phyloP scores from a whole-genome alignment of 1,140 invertebrate species.

The Spodoptera litura region DNA sequence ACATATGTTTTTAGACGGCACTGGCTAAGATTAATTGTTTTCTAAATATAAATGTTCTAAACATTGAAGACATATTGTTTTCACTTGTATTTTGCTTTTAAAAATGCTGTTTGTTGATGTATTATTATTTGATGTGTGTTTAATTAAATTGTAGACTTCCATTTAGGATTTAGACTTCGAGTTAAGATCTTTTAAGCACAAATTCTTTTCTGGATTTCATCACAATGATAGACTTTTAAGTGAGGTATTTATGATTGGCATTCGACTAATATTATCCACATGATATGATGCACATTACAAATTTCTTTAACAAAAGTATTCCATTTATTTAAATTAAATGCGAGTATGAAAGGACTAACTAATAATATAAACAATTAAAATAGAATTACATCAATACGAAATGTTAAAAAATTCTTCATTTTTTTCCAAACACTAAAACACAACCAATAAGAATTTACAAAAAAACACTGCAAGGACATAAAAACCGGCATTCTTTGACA shows the following conservation, averaged over 20 bases:
- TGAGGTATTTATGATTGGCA: too few species aligned
- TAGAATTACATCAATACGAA: background rate
- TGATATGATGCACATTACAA: too few species aligned
- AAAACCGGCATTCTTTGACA: conserved; percentile 21
- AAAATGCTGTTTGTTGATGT: background rate
- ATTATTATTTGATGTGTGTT: background rate
- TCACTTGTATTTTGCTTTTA: conserved; percentile 5
- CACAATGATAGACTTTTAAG: too few species aligned
- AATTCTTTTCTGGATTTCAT: too few species aligned
- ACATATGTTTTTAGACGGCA: conserved; percentile 8
- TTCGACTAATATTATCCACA: too few species aligned
- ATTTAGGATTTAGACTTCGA: too few species aligned
- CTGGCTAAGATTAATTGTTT: conserved; percentile 29
- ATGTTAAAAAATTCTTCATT: background rate
- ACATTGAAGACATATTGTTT: conserved; percentile 37
- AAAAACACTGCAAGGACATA: conserved; percentile 30
- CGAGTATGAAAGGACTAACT: too few species aligned
- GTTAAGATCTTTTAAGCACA: too few species aligned
- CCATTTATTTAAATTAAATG: too few species aligned
- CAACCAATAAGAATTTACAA: conserved; percentile 8
- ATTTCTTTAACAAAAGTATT: too few species aligned
- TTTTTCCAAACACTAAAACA: background rate
- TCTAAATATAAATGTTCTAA: conserved; percentile 36
- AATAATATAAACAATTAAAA: too few species aligned
- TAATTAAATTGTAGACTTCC: too few species aligned